Base-by-base conservation (phyloP, 2,113 vertebrate genomes). In the Catagonus wagneri region DNA sequence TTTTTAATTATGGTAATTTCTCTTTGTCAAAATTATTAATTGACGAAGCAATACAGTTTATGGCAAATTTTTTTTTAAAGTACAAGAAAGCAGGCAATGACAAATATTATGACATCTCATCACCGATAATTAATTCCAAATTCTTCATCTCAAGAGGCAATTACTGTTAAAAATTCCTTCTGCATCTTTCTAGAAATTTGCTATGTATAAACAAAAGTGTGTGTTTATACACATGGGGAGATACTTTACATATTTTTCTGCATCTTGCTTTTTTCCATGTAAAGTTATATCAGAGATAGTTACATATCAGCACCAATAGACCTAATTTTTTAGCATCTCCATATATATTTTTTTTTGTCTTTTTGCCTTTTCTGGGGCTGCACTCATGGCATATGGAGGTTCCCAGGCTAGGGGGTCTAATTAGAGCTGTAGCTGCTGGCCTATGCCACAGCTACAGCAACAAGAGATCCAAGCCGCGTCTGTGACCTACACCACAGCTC, bases 101-200 rank as follows among this genome's bases (percentile, higher is more conserved):
- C 74, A 96, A 85, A 32, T 52, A 84, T 27, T 27, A 44, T 52
- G 44, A 71, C 20, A 72, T 78, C 34, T 85, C 34, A 83, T 87
- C 44, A 90, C 15, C 3, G 75, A 36, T 83, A 90, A 94, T 86
- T 79, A 72, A 78, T 83, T 91, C 17, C 27, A 92, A 74, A 92
- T 81, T 65, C 54, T 96, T 23, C 34, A n/a, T 95, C 50, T 23
- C 14, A 44, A 95, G 34, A 89, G 25, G 11, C 16, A 92, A 56
- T 91, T 83, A 27, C 50, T 96, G 6, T 81, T 96, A 75, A 96
- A 95, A 93, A n/a, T 68, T 76, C 17, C 3, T 74, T 88, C 54
- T 61, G 2, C 32, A 54, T 96, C 25, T 76, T 96, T 83, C 54
- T 66, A 90, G 66, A 95, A 95, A 86, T 76, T 97, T 93, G 2